A percentile compares a stretch with the other conserved stretches of the same genome.
phyloP scores from a whole-genome alignment of 2,797 vertebrate genomes.

The Sebastes taczanowskii region DNA sequence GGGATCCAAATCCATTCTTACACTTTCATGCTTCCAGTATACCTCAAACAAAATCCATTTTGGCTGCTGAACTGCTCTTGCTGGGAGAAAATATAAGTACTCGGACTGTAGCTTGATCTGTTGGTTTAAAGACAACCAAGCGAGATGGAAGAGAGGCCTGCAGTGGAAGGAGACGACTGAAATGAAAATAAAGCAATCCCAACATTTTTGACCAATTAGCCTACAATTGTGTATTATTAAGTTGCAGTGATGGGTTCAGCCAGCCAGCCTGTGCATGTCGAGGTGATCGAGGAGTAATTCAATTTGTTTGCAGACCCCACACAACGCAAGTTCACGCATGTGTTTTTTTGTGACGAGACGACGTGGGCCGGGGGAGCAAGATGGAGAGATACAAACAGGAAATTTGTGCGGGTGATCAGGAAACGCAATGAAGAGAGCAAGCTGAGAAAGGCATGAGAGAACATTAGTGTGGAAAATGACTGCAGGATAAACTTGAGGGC shows the following conservation, averaged over 20 bases:
- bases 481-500: conserved; percentile 12
- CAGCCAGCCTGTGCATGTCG: neutral
- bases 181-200: conserved; percentile 10
- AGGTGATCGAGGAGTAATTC: neutral
- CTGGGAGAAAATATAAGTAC: neutral
- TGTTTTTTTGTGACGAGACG: neutral
- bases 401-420: conserved; percentile 28
- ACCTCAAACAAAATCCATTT: neutral
- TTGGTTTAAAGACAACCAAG: neutral
- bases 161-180: neutral
- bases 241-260: neutral
- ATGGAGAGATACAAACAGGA: conserved; percentile 40
- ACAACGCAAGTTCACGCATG: conserved; percentile 4
- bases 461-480: conserved; percentile 25
- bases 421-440: conserved; percentile 4
- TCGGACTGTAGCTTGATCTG: neutral
- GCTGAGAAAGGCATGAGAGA: conserved; percentile 15
- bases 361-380: neutral
- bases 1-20: neutral
- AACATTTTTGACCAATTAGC: conserved; percentile 5
- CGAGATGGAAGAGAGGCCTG: neutral
- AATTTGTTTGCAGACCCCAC: neutral
- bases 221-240: neutral
- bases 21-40: neutral
- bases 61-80: neutral